These are phyloP conservation scores for Oreortyx pictus DNA, from an alignment of 2,797 vertebrate genomes.

Conservation along the genomic window DNA sequence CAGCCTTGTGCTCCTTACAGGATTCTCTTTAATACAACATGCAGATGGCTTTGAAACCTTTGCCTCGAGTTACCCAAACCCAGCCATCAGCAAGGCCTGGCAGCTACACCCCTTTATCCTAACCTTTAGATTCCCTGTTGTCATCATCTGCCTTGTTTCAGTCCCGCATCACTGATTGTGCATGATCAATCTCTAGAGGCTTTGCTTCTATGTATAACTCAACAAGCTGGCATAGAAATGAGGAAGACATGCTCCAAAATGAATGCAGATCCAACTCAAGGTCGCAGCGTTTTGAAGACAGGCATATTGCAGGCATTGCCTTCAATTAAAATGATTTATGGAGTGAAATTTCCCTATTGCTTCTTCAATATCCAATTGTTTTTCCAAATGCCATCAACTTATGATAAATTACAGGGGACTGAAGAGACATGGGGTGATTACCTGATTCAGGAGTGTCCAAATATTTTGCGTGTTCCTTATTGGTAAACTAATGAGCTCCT, in stretches of 20 bases:
- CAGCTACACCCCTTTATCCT: background rate
- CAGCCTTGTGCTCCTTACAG: background rate
- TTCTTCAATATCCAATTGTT: conserved; percentile 20
- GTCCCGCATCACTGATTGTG: conserved; percentile 53
- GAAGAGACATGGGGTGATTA: background rate
- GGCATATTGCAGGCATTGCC: conserved; percentile 7
- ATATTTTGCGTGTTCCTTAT: background rate
- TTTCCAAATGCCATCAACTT: conserved; percentile 3
- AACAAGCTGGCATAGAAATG: conserved; percentile 41
- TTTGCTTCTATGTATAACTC: conserved; percentile 40
- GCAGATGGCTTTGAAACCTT: background rate
- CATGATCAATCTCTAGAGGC: conserved; percentile 50
- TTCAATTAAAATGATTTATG: conserved; percentile 40
- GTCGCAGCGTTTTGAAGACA: background rate
- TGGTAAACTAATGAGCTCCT: background rate
- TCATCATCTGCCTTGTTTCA: conserved; percentile 47
- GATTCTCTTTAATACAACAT: background rate
- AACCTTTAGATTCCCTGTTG: conserved; percentile 25
- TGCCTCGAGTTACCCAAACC: background rate
- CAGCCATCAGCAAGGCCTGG: conserved; percentile 22
- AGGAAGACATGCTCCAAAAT: conserved; percentile 30
- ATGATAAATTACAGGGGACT: background rate
- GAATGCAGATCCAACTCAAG: conserved; percentile 6
- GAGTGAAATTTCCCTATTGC: background rate
- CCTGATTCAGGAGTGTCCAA: background rate